Evolutionary conservation across 2,888 invertebrate species (phyloP), one percentile per base, ranked within the genome.

Genomic region (Ichneumoninae sp.): DNA sequence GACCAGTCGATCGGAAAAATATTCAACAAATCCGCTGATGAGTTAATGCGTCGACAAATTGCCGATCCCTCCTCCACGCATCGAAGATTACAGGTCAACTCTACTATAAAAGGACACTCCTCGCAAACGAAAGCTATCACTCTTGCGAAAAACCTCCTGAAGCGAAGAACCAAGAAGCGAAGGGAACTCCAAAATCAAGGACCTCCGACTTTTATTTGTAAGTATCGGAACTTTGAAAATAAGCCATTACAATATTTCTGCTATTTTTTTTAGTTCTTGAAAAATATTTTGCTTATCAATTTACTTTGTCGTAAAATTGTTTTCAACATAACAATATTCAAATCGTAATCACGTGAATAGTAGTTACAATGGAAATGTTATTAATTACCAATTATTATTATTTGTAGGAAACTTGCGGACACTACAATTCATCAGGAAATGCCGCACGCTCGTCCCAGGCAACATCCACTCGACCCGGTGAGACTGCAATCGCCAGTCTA

Each of bases 401-500:
- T 40, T 30, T 54, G 22, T 44, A 76, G 77, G 26, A 77, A 19
- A 26, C 57, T 8, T 57, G 10, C 2, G 10, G 40, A 3, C 19
- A 30, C 44, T 10, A 22, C 33, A 50, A 22, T n/a, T 10, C 3
- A n/a, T n/a, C 8, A 8, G 65, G 57, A 68, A 44, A 74, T 80
- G 68, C 68, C 72, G 13, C 44, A 68, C 68, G 66, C 26, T 57
- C 22, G n/a, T 33, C 44, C 44, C n/a, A 33, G 30, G 10, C 57
- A 33, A 13, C 19, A 66, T 5, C 74, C 50, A n/a, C 26, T 16
- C 30, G 30, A 47, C 2, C 47, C 60, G 3, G 44, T 40, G 40
- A 47, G 36, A 7, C 33, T 69, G 70, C 62, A 36, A 6, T 22
- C 62, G 74, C 84, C 82, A 19, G 65, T 70, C 0, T 19, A 7